Base-by-base conservation (phyloP, 2,888 invertebrate genomes). In the Heliconius ismenius region DNA sequence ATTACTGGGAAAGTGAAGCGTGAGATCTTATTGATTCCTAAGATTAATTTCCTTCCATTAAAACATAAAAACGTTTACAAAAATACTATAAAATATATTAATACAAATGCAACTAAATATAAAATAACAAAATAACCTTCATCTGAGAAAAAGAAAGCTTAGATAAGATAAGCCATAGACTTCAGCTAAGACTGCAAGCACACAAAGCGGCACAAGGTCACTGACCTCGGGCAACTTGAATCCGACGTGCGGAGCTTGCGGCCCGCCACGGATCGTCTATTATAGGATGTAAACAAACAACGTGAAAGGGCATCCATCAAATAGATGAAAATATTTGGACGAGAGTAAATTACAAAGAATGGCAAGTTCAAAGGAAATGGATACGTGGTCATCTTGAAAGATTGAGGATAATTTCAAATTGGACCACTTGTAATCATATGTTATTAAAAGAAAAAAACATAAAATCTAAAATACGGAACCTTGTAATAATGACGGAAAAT, bases 171-270 rank as follows among this genome's bases (percentile, higher is more conserved):
- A 63, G n/a, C 21, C 28, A 24, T n/a, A 75, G 49, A 26, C 39
- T 70, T 69, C 28, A 70, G 15, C 28, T 67, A 67, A 58, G 69
- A 74, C 58, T 73, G 62, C 54, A 76, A 73, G 60, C 73, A 68
- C 76, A 69, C 68, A 54, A 80, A 81, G 78, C 78, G 80, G 84
- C 83, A 82, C 89, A 90, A 91, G 91, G 91, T 89, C 90, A 81
- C 81, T 84, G 89, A 91, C 91, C 91, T 89, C 86, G 83, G 84
- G 80, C 85, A 83, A 84, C 82, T 72, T 76, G 69, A 54, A 68
- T 73, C 70, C 60, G 63, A 72, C 72, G 72, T 54, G 65, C 28
- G 68, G 77, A 78, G 73, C 73, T 70, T 75, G 75, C 15, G 69
- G 68, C 43, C 73, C 32, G 68, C 74, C 76, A 62, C 75, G 73